Percentiles rank a stretch among this genome's conserved stretches.
Evolutionary conservation across 2,113 vertebrate genomes (phyloP).

Genomic region (Rynchops niger): DNA sequence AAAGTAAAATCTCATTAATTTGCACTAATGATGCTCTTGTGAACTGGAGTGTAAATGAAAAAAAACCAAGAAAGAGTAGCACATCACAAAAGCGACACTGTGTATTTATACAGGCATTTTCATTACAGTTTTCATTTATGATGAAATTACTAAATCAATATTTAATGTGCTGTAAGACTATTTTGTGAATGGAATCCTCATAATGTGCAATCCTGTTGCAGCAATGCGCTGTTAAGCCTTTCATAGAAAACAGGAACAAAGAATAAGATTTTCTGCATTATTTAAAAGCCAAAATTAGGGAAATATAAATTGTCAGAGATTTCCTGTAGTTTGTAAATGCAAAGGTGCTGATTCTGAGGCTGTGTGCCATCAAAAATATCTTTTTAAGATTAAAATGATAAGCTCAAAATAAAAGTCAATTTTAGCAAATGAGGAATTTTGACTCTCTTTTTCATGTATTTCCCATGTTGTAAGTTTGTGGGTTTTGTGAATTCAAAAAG

Average conservation of each 20-base stretch:
- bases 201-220: background rate
- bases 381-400: conserved; percentile 22
- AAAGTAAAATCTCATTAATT: background rate
- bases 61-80: background rate
- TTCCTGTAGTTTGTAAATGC: background rate
- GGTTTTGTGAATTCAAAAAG: background rate
- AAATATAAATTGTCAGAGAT: background rate
- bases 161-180: background rate
- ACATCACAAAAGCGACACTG: background rate
- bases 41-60: background rate
- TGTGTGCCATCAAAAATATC: conserved; percentile 7
- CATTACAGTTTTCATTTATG: background rate
- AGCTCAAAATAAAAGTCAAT: conserved; percentile 31
- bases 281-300: background rate
- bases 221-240: background rate
- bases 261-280: background rate
- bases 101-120: background rate
- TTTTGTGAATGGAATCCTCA: background rate
- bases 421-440: background rate
- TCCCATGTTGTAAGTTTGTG: background rate
- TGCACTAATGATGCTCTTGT: background rate
- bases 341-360: conserved; percentile 37
- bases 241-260: background rate
- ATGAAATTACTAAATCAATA: background rate
- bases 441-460: background rate